phyloP scores from a whole-genome alignment of 2,113 vertebrate species.

The Maccullochella peelii region DNA sequence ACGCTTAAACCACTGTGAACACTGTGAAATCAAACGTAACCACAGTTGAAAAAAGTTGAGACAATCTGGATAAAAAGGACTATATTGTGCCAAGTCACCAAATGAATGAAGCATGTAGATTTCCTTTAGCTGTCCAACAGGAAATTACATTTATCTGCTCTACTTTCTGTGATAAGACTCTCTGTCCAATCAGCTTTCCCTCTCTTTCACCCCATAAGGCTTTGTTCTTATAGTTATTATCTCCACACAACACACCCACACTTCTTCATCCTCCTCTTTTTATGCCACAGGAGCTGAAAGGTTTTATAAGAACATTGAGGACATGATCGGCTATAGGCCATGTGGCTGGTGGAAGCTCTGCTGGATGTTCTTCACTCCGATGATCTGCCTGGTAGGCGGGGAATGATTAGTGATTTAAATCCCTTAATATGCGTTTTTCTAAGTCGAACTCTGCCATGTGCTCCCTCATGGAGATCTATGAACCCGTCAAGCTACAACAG shows the following conservation, averaged over 20 bases:
- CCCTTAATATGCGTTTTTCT: background rate
- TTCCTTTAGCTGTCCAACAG: slow-evolving; percentile 31
- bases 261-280: background rate
- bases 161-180: slow-evolving; percentile 9
- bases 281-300: slow-evolving; percentile 86
- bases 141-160: slow-evolving; percentile 56
- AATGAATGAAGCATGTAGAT: slow-evolving; percentile 31
- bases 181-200: background rate
- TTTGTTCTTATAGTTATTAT: slow-evolving; percentile 27
- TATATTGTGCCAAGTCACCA: background rate
- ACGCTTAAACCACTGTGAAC: background rate
- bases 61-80: background rate
- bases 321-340: slow-evolving; percentile 93
- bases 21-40: slow-evolving; percentile 4
- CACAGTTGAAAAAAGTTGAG: slow-evolving; percentile 3
- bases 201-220: background rate
- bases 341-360: slow-evolving; percentile 93
- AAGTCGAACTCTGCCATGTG: background rate
- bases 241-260: background rate
- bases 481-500: slow-evolving; percentile 5
- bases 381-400: slow-evolving; percentile 89
- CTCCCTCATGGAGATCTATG: slow-evolving; percentile 13
- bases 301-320: slow-evolving; percentile 91
- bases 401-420: slow-evolving; percentile 25
- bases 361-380: slow-evolving; percentile 90